phyloP scores from a whole-genome alignment of 2,113 vertebrate species.

The Zingel zingel region DNA sequence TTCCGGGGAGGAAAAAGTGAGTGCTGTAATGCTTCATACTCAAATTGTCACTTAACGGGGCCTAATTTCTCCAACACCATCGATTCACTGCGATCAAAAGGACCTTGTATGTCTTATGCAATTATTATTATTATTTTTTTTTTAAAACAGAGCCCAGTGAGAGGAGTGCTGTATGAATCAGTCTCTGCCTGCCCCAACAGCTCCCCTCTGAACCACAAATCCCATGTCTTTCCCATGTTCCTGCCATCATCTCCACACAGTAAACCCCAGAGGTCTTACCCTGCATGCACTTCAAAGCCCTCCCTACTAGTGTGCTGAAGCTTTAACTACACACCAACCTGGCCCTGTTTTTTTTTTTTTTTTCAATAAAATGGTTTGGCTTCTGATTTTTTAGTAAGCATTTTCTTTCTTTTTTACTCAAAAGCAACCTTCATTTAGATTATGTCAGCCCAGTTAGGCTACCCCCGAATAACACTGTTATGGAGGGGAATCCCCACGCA shows the following conservation, averaged over 20 bases:
- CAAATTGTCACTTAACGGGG: slow-evolving; percentile 77
- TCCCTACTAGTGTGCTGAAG: slow-evolving; percentile 76
- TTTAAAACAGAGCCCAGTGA: slow-evolving; percentile 14
- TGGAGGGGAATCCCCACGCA: slow-evolving; percentile 73
- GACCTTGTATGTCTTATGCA: slow-evolving; percentile 52
- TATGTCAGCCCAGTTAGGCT: slow-evolving; percentile 74
- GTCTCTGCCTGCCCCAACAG: slow-evolving; percentile 76
- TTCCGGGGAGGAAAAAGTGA: slow-evolving; percentile 82
- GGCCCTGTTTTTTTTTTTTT: slow-evolving; percentile 45
- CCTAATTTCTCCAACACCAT: slow-evolving; percentile 73
- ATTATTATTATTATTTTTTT: too few relatives aligned
- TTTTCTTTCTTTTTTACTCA: slow-evolving; percentile 46
- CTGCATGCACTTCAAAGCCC: slow-evolving; percentile 75
- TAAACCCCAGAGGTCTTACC: slow-evolving; percentile 77
- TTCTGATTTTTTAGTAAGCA: slow-evolving; percentile 66
- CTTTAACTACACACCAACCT: slow-evolving; percentile 79
- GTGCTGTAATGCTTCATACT: slow-evolving; percentile 73
- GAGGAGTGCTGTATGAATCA: slow-evolving; percentile 80
- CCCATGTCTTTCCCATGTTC: slow-evolving; percentile 81
- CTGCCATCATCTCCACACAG: slow-evolving; percentile 78
- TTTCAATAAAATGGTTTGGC: slow-evolving; percentile 64
- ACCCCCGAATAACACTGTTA: slow-evolving; percentile 69
- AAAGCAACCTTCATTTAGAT: slow-evolving; percentile 69
- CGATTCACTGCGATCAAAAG: slow-evolving; percentile 79
- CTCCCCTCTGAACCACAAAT: slow-evolving; percentile 82